Conservation (phyloP, 2,888 invertebrate genomes). For the Caenorhabditis imperialis region DNA sequence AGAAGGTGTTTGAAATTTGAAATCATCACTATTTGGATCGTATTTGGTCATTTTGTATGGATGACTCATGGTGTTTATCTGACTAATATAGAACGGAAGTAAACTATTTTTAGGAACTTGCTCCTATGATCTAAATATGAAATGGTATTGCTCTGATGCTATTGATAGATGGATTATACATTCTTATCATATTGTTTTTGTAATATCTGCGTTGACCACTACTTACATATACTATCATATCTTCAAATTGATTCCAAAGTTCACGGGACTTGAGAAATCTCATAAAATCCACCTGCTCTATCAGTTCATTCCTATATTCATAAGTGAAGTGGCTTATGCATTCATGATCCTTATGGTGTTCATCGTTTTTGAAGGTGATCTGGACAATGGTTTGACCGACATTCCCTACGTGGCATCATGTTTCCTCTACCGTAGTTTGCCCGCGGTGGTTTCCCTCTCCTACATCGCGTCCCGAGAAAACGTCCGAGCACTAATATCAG, state of each 20-base stretch:
- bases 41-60: background rate
- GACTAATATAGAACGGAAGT: background rate
- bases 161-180: background rate
- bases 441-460: conserved; percentile 5
- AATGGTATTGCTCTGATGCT: background rate
- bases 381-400: background rate
- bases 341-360: background rate
- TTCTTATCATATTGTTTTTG: background rate
- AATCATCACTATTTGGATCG: background rate
- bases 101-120: background rate
- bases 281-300: background rate
- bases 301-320: conserved; percentile 3
- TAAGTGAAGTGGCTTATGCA: background rate
- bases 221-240: background rate
- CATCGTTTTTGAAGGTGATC: background rate
- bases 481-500: background rate
- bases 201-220: background rate
- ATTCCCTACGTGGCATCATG: background rate
- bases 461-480: conserved; percentile 10
- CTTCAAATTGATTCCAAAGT: background rate
- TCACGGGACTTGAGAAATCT: too few species aligned
- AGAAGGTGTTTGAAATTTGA: background rate
- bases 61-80: background rate
- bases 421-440: conserved; percentile 4
- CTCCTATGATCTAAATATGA: background rate